A percentile compares a stretch with the other conserved stretches of the same genome.
Conservation (phyloP, 2,888 invertebrate genomes). For the Coremacera marginata region DNA sequence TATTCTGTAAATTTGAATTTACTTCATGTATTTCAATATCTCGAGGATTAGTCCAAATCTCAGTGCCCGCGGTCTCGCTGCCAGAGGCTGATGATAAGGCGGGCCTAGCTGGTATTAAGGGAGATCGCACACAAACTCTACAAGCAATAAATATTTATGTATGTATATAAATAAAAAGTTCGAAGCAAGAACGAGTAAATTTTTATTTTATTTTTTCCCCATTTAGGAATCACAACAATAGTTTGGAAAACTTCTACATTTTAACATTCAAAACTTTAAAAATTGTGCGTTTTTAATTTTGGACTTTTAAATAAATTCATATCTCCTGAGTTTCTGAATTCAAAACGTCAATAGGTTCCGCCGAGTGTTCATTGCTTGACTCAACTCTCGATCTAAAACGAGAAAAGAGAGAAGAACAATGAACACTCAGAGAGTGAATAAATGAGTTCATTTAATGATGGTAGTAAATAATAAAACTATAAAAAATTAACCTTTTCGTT, state of each 20-base stretch:
- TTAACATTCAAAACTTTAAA: not conserved
- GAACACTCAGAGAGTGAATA: constrained; percentile 48
- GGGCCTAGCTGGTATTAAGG: constrained; percentile 83
- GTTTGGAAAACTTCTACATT: not conserved
- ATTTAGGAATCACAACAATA: constrained; percentile 11
- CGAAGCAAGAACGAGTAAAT: not conserved
- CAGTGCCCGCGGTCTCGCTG: constrained; percentile 67
- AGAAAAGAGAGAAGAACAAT: constrained; percentile 61
- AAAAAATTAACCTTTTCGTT: too few species aligned
- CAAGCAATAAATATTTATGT: constrained; percentile 44
- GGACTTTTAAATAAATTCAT: not conserved
- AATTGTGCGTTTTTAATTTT: constrained; percentile 41
- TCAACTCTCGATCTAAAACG: constrained; percentile 57
- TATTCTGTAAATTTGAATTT: constrained; percentile 41
- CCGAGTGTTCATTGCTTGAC: constrained; percentile 58
- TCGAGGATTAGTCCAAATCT: constrained; percentile 82
- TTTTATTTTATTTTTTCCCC: constrained; percentile 12
- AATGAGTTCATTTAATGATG: not conserved
- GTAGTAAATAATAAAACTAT: not conserved
- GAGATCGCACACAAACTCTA: constrained; percentile 86
- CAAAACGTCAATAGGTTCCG: constrained; percentile 44
- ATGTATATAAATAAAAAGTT: not conserved
- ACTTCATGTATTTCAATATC: constrained; percentile 67
- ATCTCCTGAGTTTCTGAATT: constrained; percentile 36
- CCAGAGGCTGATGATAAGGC: constrained; percentile 75